Conservation (phyloP, 2,113 vertebrate genomes). For the Diadophis punctatus region DNA sequence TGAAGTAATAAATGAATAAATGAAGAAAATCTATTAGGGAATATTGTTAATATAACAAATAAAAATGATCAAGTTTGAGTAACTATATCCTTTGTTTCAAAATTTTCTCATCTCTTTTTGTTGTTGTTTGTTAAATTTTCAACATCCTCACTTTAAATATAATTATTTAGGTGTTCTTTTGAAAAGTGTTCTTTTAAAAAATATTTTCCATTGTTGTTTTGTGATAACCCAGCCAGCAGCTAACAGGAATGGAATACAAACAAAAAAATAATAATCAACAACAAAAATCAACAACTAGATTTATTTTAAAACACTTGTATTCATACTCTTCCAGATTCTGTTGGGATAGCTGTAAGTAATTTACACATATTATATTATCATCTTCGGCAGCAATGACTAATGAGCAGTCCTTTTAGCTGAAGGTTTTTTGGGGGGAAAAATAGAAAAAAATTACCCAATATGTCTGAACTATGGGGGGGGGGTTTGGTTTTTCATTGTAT, state of each 20-base stretch:
- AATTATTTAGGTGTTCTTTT: neutral
- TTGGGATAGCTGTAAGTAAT: neutral
- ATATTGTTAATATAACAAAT: neutral
- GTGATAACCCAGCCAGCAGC: neutral
- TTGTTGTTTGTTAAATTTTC: neutral
- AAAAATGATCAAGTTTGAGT: neutral
- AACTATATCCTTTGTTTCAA: neutral
- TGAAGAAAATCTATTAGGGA: neutral
- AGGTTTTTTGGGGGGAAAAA: neutral
- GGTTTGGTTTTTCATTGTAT: conserved; percentile 11
- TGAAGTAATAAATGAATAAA: neutral
- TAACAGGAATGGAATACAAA: neutral
- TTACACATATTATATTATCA: neutral
- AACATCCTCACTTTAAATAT: neutral
- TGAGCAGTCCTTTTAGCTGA: neutral
- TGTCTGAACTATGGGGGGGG: conserved; percentile 11
- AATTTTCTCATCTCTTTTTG: neutral
- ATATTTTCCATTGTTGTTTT: neutral
- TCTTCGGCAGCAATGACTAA: neutral
- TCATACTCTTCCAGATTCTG: neutral
- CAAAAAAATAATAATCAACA: neutral
- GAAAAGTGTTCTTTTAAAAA: neutral
- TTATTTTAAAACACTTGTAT: neutral
- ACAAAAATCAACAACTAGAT: neutral
- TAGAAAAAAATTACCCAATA: neutral